A percentile compares a stretch with the other conserved stretches of the same genome.
phyloP scores from a whole-genome alignment of 2,888 invertebrate genomes.

The Steromphala cineraria region DNA sequence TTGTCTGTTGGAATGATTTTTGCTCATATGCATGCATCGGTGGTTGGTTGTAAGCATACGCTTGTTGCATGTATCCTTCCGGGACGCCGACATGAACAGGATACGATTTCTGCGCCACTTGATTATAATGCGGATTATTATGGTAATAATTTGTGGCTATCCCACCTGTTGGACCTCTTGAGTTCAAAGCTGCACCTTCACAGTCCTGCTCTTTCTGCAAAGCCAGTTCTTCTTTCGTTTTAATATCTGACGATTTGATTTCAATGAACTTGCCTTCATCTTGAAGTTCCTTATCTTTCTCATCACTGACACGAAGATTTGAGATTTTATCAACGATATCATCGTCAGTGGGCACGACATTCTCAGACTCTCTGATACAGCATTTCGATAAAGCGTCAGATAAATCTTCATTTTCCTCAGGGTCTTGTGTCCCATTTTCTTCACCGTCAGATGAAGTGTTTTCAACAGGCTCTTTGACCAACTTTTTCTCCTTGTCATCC shows the following conservation, averaged over 20 bases:
- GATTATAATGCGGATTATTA: slow-evolving; percentile 11
- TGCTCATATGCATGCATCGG: no score
- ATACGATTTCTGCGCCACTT: slow-evolving; percentile 20
- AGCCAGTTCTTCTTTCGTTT: slow-evolving; percentile 23
- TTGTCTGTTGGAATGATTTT: neutral
- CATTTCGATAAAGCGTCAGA: no score
- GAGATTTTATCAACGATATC: neutral
- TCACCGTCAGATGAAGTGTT: slow-evolving; percentile 21
- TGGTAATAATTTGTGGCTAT: slow-evolving; percentile 14
- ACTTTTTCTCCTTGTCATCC: neutral
- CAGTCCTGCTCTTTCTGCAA: neutral
- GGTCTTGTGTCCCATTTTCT: neutral
- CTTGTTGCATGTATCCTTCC: no score
- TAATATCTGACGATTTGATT: neutral
- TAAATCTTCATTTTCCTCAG: neutral
- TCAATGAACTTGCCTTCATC: neutral
- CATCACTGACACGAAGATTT: neutral
- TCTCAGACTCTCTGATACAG: neutral
- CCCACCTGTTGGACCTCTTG: slow-evolving; percentile 25
- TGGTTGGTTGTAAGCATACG: no score
- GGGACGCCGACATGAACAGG: neutral
- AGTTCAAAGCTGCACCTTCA: neutral
- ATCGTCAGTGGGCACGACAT: neutral
- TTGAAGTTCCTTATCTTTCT: neutral
- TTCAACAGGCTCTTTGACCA: neutral